phyloP scores from a whole-genome alignment of 1,140 invertebrate genomes.

The Cydia splendana region DNA sequence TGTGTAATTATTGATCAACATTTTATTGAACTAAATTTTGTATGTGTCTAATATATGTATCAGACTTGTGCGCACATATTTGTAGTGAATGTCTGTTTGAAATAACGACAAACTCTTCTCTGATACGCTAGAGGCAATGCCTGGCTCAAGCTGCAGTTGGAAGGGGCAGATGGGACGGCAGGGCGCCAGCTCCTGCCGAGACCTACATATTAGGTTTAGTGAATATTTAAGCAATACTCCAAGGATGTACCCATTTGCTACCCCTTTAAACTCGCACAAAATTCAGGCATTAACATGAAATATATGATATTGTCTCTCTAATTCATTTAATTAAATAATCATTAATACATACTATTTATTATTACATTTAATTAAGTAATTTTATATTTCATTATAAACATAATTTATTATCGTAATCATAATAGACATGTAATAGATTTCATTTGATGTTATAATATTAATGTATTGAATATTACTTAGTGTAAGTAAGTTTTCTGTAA shows the following conservation, averaged over 20 bases:
- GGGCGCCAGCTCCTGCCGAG: constrained; percentile 1
- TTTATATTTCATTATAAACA: constrained; percentile 67
- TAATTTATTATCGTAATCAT: constrained; percentile 76
- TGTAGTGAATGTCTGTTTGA: constrained; percentile 52
- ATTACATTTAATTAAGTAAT: constrained; percentile 75
- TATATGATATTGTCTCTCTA: constrained; percentile 78
- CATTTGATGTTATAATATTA: constrained; percentile 73
- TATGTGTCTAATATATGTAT: constrained; percentile 54
- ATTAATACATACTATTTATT: constrained; percentile 70
- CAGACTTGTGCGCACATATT: constrained; percentile 52
- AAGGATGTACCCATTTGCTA: constrained; percentile 33
- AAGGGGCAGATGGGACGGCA: constrained; percentile 21
- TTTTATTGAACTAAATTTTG: constrained; percentile 64
- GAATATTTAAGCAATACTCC: constrained; percentile 27
- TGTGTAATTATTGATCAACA: constrained; percentile 69
- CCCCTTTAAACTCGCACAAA: constrained; percentile 47
- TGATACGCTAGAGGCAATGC: constrained; percentile 32
- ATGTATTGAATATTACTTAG: constrained; percentile 67
- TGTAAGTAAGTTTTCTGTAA: constrained; percentile 74
- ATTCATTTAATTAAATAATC: constrained; percentile 73
- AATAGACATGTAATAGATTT: constrained; percentile 74
- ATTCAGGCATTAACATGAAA: constrained; percentile 35
- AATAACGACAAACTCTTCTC: constrained; percentile 19
- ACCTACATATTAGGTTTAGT: constrained; percentile 22
- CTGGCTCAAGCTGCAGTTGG: constrained; percentile 28